Evolutionary conservation across 2,888 invertebrate genomes (phyloP).

Genomic region (Achlya flavicornis): DNA sequence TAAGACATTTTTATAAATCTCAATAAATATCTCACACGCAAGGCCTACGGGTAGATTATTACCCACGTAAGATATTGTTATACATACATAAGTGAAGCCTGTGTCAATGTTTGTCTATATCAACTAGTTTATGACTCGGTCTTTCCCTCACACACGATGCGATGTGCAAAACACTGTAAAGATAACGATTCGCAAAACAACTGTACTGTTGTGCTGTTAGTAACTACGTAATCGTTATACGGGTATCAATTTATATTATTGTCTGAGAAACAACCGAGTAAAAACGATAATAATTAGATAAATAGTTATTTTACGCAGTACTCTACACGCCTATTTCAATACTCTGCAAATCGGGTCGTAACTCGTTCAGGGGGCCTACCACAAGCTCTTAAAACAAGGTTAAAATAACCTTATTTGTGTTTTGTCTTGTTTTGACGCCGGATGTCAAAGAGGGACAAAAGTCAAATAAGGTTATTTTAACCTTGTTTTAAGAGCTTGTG

Average conservation of each 20-base stretch:
- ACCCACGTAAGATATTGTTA: background rate
- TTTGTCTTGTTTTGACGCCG: too few species aligned
- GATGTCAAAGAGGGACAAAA: too few species aligned
- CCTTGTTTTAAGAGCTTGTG: too few species aligned
- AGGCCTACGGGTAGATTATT: background rate
- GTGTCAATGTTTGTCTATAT: background rate
- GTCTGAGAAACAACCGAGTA: too few species aligned
- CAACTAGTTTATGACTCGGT: background rate
- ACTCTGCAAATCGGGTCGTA: too few species aligned
- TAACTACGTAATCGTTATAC: background rate
- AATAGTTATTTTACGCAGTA: too few species aligned
- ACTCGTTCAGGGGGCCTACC: too few species aligned
- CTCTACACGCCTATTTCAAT: too few species aligned
- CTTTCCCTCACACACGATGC: background rate
- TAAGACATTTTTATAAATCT: background rate
- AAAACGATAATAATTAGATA: background rate
- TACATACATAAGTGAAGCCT: background rate
- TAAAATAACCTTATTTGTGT: too few species aligned
- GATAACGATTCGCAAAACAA: conserved; percentile 14
- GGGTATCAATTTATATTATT: background rate
- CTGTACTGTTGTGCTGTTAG: background rate
- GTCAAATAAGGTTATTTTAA: too few species aligned
- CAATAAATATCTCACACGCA: background rate
- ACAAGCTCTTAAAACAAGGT: too few species aligned
- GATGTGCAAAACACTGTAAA: conserved; percentile 7